Percentiles rank a stretch among this genome's conserved stretches.
Evolutionary conservation across 2,888 invertebrate genomes (phyloP).

Genomic region (Trichopoda pennipes): DNA sequence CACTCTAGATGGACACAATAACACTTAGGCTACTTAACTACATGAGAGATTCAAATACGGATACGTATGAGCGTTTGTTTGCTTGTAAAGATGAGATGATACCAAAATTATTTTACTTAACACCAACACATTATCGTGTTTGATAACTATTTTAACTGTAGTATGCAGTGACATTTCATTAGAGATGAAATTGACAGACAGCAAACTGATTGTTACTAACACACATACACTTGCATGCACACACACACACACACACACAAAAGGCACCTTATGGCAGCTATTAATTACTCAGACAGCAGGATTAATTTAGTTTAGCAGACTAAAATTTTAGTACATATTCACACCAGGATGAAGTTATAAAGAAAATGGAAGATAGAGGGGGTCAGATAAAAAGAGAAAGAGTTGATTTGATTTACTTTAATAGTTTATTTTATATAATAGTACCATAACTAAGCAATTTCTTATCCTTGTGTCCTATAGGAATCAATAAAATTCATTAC

Average conservation of each 20-base stretch:
- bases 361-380: not conserved
- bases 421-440: constrained; percentile 40
- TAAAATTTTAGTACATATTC: not conserved
- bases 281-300: too few relatives aligned
- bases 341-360: not conserved
- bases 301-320: not conserved
- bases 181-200: constrained; percentile 67
- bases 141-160: constrained; percentile 33
- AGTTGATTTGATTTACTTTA: not conserved
- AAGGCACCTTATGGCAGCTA: not conserved
- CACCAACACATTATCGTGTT: not conserved
- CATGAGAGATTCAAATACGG: not conserved
- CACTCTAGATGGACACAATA: constrained; percentile 33
- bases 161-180: constrained; percentile 65
- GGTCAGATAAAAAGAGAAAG: not conserved
- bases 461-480: not conserved
- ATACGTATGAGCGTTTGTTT: not conserved
- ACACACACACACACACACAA: constrained; percentile 6
- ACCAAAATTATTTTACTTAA: constrained; percentile 45
- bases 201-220: constrained; percentile 57
- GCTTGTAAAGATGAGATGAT: constrained; percentile 20
- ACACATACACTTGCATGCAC: constrained; percentile 5
- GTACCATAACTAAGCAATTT: constrained; percentile 19
- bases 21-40: constrained; percentile 7
- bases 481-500: too few relatives aligned